phyloP scores from a whole-genome alignment of 2,113 vertebrate genomes.

The Percopsis transmontana region DNA sequence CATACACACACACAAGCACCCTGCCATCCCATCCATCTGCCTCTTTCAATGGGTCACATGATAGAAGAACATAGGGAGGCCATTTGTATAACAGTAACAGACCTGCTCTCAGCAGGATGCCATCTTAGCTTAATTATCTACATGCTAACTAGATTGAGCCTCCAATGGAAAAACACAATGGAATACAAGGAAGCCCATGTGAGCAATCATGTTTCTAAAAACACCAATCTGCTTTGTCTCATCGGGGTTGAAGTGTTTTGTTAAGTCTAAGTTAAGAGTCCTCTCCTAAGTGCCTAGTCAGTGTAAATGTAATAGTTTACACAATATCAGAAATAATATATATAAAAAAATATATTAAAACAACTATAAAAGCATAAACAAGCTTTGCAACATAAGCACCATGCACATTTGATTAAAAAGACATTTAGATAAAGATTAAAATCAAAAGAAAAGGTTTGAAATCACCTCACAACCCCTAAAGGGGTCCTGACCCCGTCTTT shows the following conservation, averaged over 20 bases:
- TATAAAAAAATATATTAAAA: too few relatives aligned
- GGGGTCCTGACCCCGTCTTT: too few relatives aligned
- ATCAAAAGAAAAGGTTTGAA: too few relatives aligned
- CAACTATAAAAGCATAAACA: too few relatives aligned
- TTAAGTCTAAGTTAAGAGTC: slow-evolving; percentile 12
- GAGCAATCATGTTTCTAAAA: slow-evolving; percentile 43
- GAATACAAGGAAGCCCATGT: slow-evolving; percentile 15
- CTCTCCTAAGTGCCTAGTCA: neutral
- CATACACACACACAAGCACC: slow-evolving; percentile 12
- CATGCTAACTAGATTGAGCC: slow-evolving; percentile 46
- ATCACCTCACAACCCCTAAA: too few relatives aligned
- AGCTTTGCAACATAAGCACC: too few relatives aligned
- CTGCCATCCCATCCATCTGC: slow-evolving; percentile 58
- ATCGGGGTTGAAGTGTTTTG: slow-evolving; percentile 10
- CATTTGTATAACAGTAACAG: slow-evolving; percentile 51
- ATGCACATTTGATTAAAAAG: too few relatives aligned
- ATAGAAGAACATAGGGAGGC: slow-evolving; percentile 32
- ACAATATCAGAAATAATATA: too few relatives aligned
- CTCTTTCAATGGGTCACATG: slow-evolving; percentile 48
- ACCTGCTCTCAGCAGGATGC: slow-evolving; percentile 63
- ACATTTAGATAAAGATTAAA: too few relatives aligned
- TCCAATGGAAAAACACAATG: slow-evolving; percentile 31
- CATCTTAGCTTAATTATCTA: slow-evolving; percentile 68
- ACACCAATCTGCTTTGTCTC: slow-evolving; percentile 28
- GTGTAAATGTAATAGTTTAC: too few relatives aligned